Evolutionary conservation across 2,888 invertebrate species (phyloP).

Genomic region (Plusia festucae): DNA sequence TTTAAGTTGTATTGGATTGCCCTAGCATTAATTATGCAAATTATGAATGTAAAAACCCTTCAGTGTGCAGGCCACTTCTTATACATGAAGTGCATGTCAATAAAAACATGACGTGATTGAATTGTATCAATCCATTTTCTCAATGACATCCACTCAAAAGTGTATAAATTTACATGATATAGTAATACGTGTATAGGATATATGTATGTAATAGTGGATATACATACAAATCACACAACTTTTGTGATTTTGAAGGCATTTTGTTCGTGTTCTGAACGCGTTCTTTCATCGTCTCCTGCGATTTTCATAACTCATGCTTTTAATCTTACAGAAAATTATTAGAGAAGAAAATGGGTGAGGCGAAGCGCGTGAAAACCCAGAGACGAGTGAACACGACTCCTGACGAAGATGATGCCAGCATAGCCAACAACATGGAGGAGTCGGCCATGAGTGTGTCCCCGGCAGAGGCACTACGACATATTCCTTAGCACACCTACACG

Average conservation of each 20-base stretch:
- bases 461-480: conserved; percentile 70
- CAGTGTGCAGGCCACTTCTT: background rate
- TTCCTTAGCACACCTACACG: conserved; percentile 69
- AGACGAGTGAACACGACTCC: conserved; percentile 68
- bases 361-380: conserved; percentile 75
- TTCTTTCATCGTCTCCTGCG: background rate
- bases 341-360: conserved; percentile 79
- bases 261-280: background rate
- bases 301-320: conserved; percentile 1
- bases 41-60: background rate
- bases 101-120: background rate
- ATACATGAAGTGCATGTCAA: background rate
- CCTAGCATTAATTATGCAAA: background rate
- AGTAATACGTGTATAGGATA: too few relatives aligned
- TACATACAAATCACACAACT: too few relatives aligned
- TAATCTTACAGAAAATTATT: conserved; percentile 82
- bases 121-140: too few relatives aligned
- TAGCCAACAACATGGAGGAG: conserved; percentile 82
- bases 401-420: conserved; percentile 74
- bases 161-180: too few relatives aligned
- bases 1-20: background rate
- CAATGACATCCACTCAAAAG: background rate
- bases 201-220: too few relatives aligned
- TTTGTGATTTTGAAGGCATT: background rate
- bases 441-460: conserved; percentile 76